phyloP scores from a whole-genome alignment of 2,113 vertebrate genomes.

The Phaetusa simplex region DNA sequence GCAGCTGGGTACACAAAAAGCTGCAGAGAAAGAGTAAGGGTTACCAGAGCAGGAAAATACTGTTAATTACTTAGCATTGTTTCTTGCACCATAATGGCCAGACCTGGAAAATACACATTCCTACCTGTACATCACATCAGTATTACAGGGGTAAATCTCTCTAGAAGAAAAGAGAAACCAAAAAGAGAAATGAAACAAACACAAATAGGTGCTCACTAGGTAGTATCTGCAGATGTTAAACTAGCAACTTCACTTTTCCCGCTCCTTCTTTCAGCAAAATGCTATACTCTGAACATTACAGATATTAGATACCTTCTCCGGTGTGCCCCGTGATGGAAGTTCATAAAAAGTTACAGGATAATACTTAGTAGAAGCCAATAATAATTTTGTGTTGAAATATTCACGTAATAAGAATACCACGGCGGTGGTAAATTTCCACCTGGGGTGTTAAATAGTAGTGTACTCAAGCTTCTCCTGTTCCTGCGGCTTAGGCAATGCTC shows the following conservation, averaged over 20 bases:
- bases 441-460: conserved; percentile 1
- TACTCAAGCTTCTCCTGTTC: neutral
- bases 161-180: neutral
- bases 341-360: conserved; percentile 59
- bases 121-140: neutral
- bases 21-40: neutral
- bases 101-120: neutral
- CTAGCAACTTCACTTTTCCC: conserved; percentile 43
- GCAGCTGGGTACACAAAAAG: neutral
- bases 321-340: conserved; percentile 56
- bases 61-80: neutral
- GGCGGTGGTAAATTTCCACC: conserved; percentile 36
- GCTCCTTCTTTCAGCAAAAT: conserved; percentile 51
- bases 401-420: conserved; percentile 37
- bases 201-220: neutral
- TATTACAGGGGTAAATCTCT: neutral
- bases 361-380: conserved; percentile 59
- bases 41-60: conserved; percentile 7
- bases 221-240: conserved; percentile 26
- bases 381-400: conserved; percentile 69
- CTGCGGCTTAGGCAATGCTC: neutral
- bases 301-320: conserved; percentile 46
- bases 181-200: conserved; percentile 45
- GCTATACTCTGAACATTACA: conserved; percentile 38
- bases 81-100: neutral